Base-by-base conservation (phyloP, 2,888 invertebrate genomes). In the Cheilosia grossa region DNA sequence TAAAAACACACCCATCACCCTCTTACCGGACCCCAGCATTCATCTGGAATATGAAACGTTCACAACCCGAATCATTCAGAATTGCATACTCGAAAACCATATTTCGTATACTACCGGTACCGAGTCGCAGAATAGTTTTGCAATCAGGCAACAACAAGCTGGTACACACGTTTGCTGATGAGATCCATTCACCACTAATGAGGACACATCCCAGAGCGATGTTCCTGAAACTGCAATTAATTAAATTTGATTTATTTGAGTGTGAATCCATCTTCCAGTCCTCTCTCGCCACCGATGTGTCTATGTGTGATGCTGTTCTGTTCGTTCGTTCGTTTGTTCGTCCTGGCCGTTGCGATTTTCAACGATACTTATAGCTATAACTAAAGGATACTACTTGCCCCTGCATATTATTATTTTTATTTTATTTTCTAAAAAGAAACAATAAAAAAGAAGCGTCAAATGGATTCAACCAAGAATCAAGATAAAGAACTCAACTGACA, bases 141-240 rank as follows among this genome's bases (percentile, higher is more conserved):
- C 80, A 85, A 74, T 83, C 83, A 79, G 21, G 9, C 79, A 85
- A 72, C 77, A 86, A 82, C 86, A 86, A 82, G 61, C 63, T 53
- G 58, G 30, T 67, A 75, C 72, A 72, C 75, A 86, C 77, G 81
- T 73, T 77, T 63, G 77, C 86, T 86, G 86, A 86, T 82, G 86
- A 81, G 86, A 77, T 77, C 80, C 81, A 77, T 86, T 86, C 82
- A 81, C 81, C 86, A 86, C 81, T 86, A 86, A 86, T 86, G 86
- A 86, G 86, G 81, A 86, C 86, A 86, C 82, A 86, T 82, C 86
- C 81, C 86, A 77, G 86, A 86, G 81, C 81, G 81, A 82, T 86
- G 77, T 81, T 86, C 81, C 77, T 82, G 86, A 81, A 81, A 81
- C 81, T 86, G 86, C 86, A 86, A 86, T 86, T 81, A 86, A 86